Conservation (phyloP, 2,888 invertebrate genomes). For the Trachelus troglodyta region DNA sequence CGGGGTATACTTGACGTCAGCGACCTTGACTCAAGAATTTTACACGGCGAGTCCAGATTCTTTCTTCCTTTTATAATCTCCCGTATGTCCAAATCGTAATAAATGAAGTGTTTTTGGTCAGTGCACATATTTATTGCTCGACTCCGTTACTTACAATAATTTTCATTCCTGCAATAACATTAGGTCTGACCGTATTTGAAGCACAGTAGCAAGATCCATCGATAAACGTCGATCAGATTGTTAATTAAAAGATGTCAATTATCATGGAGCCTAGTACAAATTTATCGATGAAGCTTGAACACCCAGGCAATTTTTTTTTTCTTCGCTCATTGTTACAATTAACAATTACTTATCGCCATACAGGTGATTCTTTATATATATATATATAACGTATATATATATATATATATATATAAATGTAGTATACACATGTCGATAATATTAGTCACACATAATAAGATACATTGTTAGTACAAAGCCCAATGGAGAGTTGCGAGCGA, state of each 20-base stretch:
- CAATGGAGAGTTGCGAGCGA: neutral
- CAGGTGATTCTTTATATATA: slow-evolving; percentile 12
- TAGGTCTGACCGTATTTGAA: neutral
- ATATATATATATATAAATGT: too few species aligned
- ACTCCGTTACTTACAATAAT: neutral
- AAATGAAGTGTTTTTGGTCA: neutral
- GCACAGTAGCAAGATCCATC: neutral
- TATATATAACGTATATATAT: neutral
- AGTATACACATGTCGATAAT: neutral
- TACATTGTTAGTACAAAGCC: neutral
- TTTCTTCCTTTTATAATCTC: neutral
- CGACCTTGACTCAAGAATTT: neutral
- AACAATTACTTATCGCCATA: slow-evolving; percentile 19
- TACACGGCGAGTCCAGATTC: neutral
- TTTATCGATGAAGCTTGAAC: neutral
- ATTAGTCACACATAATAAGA: neutral
- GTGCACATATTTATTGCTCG: neutral
- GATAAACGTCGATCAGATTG: neutral
- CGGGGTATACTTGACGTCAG: neutral
- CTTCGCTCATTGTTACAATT: neutral
- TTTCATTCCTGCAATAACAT: neutral
- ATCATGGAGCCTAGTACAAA: neutral
- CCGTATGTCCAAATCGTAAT: neutral
- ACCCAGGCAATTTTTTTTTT: neutral
- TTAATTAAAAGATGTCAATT: neutral